Evolutionary conservation across 2,888 invertebrate species (phyloP).

Genomic region (Candidula unifasciata): DNA sequence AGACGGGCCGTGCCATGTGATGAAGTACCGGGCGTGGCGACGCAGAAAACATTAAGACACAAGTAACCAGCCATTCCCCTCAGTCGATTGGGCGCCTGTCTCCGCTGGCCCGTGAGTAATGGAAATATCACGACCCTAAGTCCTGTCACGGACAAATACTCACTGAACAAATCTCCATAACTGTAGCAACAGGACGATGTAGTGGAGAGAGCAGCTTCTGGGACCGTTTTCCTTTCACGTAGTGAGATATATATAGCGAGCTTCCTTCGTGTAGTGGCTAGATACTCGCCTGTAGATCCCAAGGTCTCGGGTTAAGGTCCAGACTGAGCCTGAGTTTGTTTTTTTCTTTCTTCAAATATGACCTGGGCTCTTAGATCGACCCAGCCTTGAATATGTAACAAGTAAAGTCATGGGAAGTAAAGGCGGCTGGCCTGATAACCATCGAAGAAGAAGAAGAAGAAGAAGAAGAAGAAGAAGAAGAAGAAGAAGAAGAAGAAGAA

Average conservation of each 20-base stretch:
- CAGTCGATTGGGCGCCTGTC: constrained; percentile 34
- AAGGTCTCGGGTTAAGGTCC: no score
- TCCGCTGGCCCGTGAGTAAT: constrained; percentile 22
- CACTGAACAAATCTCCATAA: not conserved
- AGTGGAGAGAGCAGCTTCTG: no score
- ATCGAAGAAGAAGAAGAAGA: constrained; percentile 23
- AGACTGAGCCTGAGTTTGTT: no score
- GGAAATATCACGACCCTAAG: constrained; percentile 18
- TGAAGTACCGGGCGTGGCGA: constrained; percentile 9
- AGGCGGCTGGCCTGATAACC: no score
- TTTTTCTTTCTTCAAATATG: no score
- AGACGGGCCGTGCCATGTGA: not conserved
- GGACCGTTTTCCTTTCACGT: no score
- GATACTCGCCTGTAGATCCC: no score
- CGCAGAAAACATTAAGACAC: constrained; percentile 41
- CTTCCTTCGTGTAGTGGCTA: no score
- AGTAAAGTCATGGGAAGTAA: no score
- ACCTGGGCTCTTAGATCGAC: no score
- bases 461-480: constrained; percentile 22
- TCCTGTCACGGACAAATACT: not conserved
- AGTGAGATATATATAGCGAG: no score
- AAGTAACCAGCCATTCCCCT: constrained; percentile 1
- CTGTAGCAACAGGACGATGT: not conserved
- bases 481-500: constrained; percentile 13
- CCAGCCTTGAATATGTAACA: no score